These are phyloP conservation scores for Perdita meconis DNA, from an alignment of 2,888 invertebrate species.

Conservation along the genomic window DNA sequence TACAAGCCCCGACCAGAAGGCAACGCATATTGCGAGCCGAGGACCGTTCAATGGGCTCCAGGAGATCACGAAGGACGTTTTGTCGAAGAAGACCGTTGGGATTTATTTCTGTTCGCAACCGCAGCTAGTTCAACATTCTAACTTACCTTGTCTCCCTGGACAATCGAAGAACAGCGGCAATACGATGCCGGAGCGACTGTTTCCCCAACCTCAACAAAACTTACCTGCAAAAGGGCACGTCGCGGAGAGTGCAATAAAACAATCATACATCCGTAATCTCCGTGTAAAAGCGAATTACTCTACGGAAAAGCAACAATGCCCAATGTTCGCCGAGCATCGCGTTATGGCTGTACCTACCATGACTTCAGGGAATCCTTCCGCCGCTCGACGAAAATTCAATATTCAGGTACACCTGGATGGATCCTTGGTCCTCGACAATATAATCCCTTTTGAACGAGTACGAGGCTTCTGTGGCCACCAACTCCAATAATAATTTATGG, in stretches of 20 bases:
- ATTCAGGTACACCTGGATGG: conserved; percentile 49
- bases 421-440: conserved; percentile 17
- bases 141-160: not conserved
- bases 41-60: not conserved
- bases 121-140: conserved; percentile 10
- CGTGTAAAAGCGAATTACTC: conserved; percentile 76
- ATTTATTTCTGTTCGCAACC: conserved; percentile 12
- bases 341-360: conserved; percentile 5
- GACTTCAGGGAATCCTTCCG: conserved; percentile 32
- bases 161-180: conserved; percentile 6
- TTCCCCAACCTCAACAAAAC: conserved; percentile 18
- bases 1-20: not conserved
- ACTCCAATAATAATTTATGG: conserved; percentile 66
- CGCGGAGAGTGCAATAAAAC: conserved; percentile 68
- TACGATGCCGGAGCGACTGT: conserved; percentile 3
- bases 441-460: conserved; percentile 65
- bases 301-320: conserved; percentile 46
- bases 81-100: not conserved
- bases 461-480: conserved; percentile 20
- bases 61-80: not conserved
- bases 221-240: conserved; percentile 24
- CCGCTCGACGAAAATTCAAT: conserved; percentile 16
- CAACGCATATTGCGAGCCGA: not conserved
- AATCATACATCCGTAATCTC: conserved; percentile 75
- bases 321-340: conserved; percentile 22